Conservation (phyloP, 2,888 invertebrate species). For the Epinotia nisella region DNA sequence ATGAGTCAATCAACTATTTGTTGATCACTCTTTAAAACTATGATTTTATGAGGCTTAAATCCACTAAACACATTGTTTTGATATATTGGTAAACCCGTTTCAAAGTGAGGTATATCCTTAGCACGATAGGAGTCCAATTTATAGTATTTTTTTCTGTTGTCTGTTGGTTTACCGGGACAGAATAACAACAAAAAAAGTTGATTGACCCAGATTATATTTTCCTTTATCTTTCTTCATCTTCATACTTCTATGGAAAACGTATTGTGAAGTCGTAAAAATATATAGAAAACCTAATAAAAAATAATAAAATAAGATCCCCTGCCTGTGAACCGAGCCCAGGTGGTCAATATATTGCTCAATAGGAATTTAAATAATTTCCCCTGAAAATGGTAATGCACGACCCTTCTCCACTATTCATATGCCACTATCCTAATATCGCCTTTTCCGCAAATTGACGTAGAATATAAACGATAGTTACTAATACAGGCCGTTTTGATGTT, state of each 20-base stretch:
- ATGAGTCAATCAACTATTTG: no score
- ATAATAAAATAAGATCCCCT: neutral
- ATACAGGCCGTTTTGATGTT: neutral
- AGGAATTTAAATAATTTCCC: conserved; percentile 16
- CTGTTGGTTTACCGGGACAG: no score
- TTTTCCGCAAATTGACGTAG: neutral
- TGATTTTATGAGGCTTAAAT: no score
- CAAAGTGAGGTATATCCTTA: no score
- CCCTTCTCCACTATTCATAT: neutral
- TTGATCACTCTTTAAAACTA: no score
- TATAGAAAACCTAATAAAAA: neutral
- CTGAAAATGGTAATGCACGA: conserved; percentile 10
- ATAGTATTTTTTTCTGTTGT: no score
- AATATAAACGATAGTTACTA: neutral
- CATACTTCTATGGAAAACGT: neutral
- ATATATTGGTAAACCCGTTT: no score
- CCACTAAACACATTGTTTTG: no score
- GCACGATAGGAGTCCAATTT: no score
- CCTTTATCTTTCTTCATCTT: no score
- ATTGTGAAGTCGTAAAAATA: neutral
- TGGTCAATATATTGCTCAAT: conserved; percentile 4
- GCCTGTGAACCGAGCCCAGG: neutral
- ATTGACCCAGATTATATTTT: no score
- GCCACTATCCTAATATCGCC: neutral
- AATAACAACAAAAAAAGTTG: no score